Percentiles rank a stretch among this genome's conserved stretches.
Evolutionary conservation across 2,888 invertebrate species (phyloP).

Genomic region (Prosapia bicincta): DNA sequence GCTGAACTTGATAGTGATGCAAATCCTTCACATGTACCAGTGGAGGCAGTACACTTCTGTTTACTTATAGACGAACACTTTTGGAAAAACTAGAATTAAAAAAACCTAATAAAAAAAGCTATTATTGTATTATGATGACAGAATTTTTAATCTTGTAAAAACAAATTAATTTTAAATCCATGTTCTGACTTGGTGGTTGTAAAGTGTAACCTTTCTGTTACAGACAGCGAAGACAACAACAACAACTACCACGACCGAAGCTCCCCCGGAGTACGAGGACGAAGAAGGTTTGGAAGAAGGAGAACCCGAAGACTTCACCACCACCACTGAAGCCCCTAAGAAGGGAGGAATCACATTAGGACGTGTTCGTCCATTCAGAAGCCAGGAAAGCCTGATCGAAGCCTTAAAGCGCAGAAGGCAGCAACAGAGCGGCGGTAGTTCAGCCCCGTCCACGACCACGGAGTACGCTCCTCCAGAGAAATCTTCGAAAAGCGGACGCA

Average conservation of each 20-base stretch:
- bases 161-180: too few relatives aligned
- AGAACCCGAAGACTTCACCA: slow-evolving; percentile 22
- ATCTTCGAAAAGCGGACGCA: slow-evolving; percentile 3
- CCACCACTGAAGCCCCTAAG: slow-evolving; percentile 35
- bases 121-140: too few relatives aligned
- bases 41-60: too few relatives aligned
- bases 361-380: slow-evolving; percentile 38
- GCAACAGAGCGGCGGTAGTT: background rate
- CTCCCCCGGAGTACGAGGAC: slow-evolving; percentile 26
- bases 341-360: slow-evolving; percentile 29
- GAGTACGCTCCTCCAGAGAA: slow-evolving; percentile 4
- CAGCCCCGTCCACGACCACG: background rate
- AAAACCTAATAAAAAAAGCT: too few relatives aligned
- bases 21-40: too few relatives aligned
- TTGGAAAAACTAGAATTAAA: too few relatives aligned
- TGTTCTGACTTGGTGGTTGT: too few relatives aligned
- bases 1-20: too few relatives aligned
- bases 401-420: slow-evolving; percentile 37
- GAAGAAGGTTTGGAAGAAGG: slow-evolving; percentile 23
- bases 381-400: slow-evolving; percentile 40
- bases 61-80: too few relatives aligned
- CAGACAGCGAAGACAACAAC: slow-evolving; percentile 23
- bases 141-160: too few relatives aligned
- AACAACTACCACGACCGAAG: slow-evolving; percentile 28
- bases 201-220: background rate